Conservation (phyloP, 2,113 vertebrate genomes). For the Ondatra zibethicus region DNA sequence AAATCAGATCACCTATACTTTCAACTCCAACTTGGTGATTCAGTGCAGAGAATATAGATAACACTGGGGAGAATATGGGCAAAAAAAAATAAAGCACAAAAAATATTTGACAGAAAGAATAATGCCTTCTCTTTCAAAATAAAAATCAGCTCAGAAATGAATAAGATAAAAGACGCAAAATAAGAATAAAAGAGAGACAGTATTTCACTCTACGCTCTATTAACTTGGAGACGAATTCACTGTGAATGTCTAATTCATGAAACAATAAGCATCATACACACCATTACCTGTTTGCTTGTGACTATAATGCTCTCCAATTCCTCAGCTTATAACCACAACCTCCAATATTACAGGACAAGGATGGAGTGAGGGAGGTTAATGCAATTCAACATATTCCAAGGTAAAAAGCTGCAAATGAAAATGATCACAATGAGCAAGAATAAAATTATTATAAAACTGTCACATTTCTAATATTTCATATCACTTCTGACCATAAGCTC, state of each 20-base stretch:
- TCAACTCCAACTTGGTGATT: not conserved
- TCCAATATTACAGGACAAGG: slow-evolving; percentile 70
- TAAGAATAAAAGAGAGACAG: slow-evolving; percentile 1
- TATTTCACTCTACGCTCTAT: slow-evolving; percentile 57
- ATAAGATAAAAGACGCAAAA: not conserved
- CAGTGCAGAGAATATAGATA: not conserved
- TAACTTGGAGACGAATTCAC: slow-evolving; percentile 53
- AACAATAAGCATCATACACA: slow-evolving; percentile 61
- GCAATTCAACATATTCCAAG: slow-evolving; percentile 80
- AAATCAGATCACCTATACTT: not conserved
- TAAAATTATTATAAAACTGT: slow-evolving; percentile 89
- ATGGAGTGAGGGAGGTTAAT: slow-evolving; percentile 79
- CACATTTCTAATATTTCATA: slow-evolving; percentile 88
- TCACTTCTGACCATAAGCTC: slow-evolving; percentile 88
- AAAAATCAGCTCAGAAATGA: slow-evolving; percentile 42
- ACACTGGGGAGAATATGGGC: not conserved
- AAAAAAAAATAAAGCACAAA: not conserved
- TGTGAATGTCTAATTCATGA: slow-evolving; percentile 65
- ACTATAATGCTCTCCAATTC: slow-evolving; percentile 40
- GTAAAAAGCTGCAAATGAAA: slow-evolving; percentile 84
- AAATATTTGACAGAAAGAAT: not conserved
- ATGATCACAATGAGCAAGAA: slow-evolving; percentile 83
- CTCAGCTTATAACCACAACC: slow-evolving; percentile 71
- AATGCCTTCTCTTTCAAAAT: not conserved
- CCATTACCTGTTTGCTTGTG: slow-evolving; percentile 78